Evolutionary conservation across 2,888 invertebrate genomes (phyloP).

Genomic region (Choristoneura rosaceana): DNA sequence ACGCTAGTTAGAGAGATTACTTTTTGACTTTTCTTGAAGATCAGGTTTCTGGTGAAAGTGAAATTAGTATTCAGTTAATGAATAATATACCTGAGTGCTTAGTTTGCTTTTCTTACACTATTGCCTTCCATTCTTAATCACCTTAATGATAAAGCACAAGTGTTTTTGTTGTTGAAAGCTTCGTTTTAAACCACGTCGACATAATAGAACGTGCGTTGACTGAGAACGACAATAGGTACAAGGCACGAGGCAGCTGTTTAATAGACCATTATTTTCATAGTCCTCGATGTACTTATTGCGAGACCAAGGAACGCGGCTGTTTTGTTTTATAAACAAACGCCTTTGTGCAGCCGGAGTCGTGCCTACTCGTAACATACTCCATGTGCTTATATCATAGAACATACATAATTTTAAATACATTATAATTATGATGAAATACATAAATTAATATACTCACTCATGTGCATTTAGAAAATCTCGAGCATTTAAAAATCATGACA

Average conservation of each 20-base stretch:
- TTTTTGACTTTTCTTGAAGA: not conserved
- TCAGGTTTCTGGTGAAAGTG: not conserved
- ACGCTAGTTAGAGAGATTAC: not conserved
- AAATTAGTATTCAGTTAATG: not conserved
- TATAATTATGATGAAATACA: not conserved
- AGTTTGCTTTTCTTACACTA: not conserved
- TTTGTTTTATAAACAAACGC: conserved; percentile 81
- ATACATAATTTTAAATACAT: not conserved
- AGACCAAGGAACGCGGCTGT: conserved; percentile 64
- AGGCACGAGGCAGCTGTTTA: conserved; percentile 57
- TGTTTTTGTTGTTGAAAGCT: conserved; percentile 20
- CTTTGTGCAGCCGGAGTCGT: conserved; percentile 68
- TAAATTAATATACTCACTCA: too few species aligned
- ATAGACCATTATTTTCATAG: conserved; percentile 69
- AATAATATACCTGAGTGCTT: not conserved
- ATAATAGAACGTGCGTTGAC: conserved; percentile 33
- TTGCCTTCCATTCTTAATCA: conserved; percentile 16
- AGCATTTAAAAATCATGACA: not conserved
- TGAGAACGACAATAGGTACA: conserved; percentile 43
- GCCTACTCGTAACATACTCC: conserved; percentile 61
- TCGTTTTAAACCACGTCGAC: conserved; percentile 17
- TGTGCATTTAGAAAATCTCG: too few species aligned
- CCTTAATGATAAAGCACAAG: conserved; percentile 15
- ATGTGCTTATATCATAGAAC: conserved; percentile 57
- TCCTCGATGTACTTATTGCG: conserved; percentile 62